These are phyloP conservation scores for Takifugu flavidus DNA, from an alignment of 2,113 vertebrate genomes.

Conservation along the genomic window DNA sequence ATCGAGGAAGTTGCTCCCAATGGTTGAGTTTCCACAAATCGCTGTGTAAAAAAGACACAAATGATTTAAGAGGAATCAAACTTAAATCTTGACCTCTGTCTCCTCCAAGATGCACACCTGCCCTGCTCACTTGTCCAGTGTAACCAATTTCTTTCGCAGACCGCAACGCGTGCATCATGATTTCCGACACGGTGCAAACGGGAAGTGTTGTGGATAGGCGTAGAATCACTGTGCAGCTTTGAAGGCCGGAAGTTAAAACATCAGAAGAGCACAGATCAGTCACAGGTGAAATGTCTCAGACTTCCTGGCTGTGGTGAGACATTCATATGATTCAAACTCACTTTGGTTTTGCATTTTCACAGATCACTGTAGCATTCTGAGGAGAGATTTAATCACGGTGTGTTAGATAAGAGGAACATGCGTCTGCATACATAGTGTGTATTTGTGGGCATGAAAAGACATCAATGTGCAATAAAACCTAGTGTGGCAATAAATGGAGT, in stretches of 20 bases:
- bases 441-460: not conserved
- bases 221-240: slow-evolving; percentile 48
- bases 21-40: slow-evolving; percentile 46
- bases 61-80: not conserved
- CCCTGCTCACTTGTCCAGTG: slow-evolving; percentile 37
- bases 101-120: slow-evolving; percentile 43
- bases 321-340: slow-evolving; percentile 32
- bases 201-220: slow-evolving; percentile 14
- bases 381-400: slow-evolving; percentile 7
- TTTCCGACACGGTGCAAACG: slow-evolving; percentile 38
- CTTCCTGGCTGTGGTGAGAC: not conserved
- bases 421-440: not conserved
- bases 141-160: not conserved
- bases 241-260: not conserved
- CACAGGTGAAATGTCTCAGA: not conserved
- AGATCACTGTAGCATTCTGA: slow-evolving; percentile 28
- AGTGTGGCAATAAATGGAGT: not conserved
- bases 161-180: slow-evolving; percentile 20
- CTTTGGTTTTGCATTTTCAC: slow-evolving; percentile 9
- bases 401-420: not conserved
- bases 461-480: not conserved
- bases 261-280: not conserved
- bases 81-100: not conserved
- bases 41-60: slow-evolving; percentile 31
- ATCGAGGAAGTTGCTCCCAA: not conserved